Evolutionary conservation across 2,888 invertebrate genomes (phyloP), one percentile per base, ranked within the genome.

Genomic region (Pyrochroa serraticornis): DNA sequence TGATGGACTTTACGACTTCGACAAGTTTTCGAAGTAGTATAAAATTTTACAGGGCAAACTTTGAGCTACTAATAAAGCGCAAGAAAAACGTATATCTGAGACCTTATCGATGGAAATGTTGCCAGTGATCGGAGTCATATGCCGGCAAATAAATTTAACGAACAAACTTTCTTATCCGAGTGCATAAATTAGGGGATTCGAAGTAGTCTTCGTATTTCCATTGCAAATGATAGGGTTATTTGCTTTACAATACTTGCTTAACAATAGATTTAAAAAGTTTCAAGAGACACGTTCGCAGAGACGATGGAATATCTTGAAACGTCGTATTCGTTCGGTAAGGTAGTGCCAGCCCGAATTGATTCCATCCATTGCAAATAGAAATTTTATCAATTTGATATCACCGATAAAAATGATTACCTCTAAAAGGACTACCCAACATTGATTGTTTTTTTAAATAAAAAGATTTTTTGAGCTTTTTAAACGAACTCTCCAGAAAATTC

Each of bases 11-110:
- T 66, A 63, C 52, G 60, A 62, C 51, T 63, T 67, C 62, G 66
- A 63, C 64, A 67, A 62, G 57, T 70, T 67, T 58, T 42, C 44
- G 54, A 68, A 65, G 58, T 63, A 58, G 64, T 67, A 67, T 67
- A 68, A 66, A 68, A 68, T 69, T 68, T 64, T 69, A 63, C 62
- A 62, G 51, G 46, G 52, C 53, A 63, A 62, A 59, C 55, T 58
- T 48, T 45, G 61, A 63, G 50, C 55, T 60, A 58, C 62, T 62
- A 61, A 65, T 63, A 63, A 63, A 62, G 59, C 14, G 32, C 33
- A 33, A 32, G 49, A 42, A 35, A 46, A 54, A 47, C 35, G 39
- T 41, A 34, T 44, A 53, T 46, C 31, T 48, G 42, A 12, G 34
- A 39, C 22, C 41, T 53, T 45, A 47, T 44, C 46, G 48, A 55